A percentile compares a stretch with the other conserved stretches of the same genome.
phyloP scores from a whole-genome alignment of 2,888 invertebrate species.

The Drosophila cracens region DNA sequence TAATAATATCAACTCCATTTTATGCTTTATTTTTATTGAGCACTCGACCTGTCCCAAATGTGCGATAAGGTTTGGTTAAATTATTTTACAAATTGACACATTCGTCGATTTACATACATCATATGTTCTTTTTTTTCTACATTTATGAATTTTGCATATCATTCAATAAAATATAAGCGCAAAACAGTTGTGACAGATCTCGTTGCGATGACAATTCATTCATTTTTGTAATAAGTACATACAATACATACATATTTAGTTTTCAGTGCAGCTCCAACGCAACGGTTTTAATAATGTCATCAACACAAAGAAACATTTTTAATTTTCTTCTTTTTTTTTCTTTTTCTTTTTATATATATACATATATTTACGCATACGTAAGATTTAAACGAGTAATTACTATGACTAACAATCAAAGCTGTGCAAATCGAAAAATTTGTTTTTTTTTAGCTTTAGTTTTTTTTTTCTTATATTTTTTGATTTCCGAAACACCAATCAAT shows the following conservation, averaged over 20 bases:
- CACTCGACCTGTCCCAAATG: conserved; percentile 64
- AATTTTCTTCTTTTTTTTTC: conserved; percentile 1
- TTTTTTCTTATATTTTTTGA: conserved; percentile 39
- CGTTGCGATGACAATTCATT: conserved; percentile 46
- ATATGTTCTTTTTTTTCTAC: conserved; percentile 56
- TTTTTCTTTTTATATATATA: conserved; percentile 24
- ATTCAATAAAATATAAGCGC: conserved; percentile 41
- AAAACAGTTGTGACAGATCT: conserved; percentile 55
- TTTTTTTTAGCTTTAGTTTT: conserved; percentile 15
- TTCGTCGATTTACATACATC: conserved; percentile 60
- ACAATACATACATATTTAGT: conserved; percentile 50
- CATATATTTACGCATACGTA: conserved; percentile 55
- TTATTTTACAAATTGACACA: conserved; percentile 63
- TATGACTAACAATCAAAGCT: conserved; percentile 64
- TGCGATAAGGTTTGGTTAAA: conserved; percentile 61
- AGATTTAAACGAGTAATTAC: conserved; percentile 55
- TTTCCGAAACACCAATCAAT: conserved; percentile 61
- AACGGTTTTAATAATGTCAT: conserved; percentile 39
- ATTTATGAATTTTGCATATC: conserved; percentile 35
- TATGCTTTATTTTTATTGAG: conserved; percentile 61
- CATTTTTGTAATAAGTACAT: conserved; percentile 42
- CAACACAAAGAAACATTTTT: conserved; percentile 31
- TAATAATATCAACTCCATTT: conserved; percentile 59
- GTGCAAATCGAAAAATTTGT: conserved; percentile 59
- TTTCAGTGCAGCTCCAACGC: conserved; percentile 42